These are phyloP conservation scores for Aspidoscelis tigris DNA, from an alignment of 2,113 vertebrate species.

Conservation along the genomic window DNA sequence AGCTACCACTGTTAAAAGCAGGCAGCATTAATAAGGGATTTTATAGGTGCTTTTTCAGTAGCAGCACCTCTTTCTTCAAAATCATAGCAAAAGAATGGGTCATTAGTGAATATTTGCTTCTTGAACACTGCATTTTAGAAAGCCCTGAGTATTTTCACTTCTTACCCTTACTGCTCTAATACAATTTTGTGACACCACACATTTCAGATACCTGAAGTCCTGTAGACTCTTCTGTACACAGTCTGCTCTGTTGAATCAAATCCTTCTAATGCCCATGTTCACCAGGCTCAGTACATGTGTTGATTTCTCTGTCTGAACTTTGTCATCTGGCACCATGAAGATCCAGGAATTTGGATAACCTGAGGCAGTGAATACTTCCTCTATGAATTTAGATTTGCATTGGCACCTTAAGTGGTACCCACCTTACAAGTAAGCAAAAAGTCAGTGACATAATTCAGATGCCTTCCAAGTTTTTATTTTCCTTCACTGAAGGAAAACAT, in stretches of 20 bases:
- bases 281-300: constrained; percentile 13
- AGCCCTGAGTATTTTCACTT: background rate
- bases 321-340: constrained; percentile 32
- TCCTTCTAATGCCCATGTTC: constrained; percentile 2
- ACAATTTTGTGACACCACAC: background rate
- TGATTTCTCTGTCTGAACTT: background rate
- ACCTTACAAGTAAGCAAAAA: constrained; percentile 42
- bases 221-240: background rate
- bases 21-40: too few species aligned
- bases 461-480: constrained; percentile 48
- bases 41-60: too few species aligned
- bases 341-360: constrained; percentile 33
- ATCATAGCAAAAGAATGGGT: too few species aligned
- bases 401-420: constrained; percentile 51
- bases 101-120: background rate
- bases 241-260: constrained; percentile 14
- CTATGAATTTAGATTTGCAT: constrained; percentile 58
- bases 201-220: constrained; percentile 21
- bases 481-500: constrained; percentile 43
- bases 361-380: constrained; percentile 50
- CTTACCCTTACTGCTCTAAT: too few species aligned
- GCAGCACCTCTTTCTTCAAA: too few species aligned
- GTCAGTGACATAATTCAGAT: constrained; percentile 46
- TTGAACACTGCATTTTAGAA: background rate
- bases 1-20: too few species aligned